A percentile compares a stretch with the other conserved stretches of the same genome.
phyloP scores from a whole-genome alignment of 92 coral and sea anemone species.

The Porites rus region DNA sequence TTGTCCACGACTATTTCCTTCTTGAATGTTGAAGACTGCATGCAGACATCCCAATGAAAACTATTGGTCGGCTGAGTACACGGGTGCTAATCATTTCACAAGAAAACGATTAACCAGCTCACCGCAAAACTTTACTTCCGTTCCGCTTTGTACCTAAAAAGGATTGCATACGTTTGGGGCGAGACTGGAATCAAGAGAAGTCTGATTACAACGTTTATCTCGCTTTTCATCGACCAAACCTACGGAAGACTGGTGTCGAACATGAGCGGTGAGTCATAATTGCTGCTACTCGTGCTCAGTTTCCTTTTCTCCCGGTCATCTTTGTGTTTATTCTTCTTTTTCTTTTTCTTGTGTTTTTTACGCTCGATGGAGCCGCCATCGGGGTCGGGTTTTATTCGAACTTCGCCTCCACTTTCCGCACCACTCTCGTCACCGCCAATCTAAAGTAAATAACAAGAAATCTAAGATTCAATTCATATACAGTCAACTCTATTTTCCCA shows the following conservation, averaged over 20 bases:
- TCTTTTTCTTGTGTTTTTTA: constrained; percentile 95
- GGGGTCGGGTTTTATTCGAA: constrained; percentile 64
- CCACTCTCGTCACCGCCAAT: constrained; percentile 89
- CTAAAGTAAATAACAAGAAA: constrained; percentile 38
- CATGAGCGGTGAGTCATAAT: constrained; percentile 88
- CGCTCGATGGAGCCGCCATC: constrained; percentile 59
- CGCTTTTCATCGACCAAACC: neutral
- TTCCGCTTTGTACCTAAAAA: too few relatives aligned
- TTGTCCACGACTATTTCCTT: too few relatives aligned
- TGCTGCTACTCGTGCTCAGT: constrained; percentile 92
- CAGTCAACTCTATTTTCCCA: too few relatives aligned
- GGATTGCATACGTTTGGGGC: too few relatives aligned
- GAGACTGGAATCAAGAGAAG: too few relatives aligned
- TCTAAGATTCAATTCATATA: neutral
- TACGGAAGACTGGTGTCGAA: constrained; percentile 64
- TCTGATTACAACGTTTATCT: neutral
- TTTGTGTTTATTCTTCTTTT: constrained; percentile 86
- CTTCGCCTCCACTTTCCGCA: constrained; percentile 82
- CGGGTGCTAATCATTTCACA: too few relatives aligned
- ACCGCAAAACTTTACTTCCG: too few relatives aligned
- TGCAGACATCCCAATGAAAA: too few relatives aligned
- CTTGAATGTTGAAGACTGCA: too few relatives aligned
- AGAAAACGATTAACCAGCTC: too few relatives aligned
- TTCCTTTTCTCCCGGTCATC: constrained; percentile 87
- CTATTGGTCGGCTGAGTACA: too few relatives aligned